These are phyloP conservation scores for Spinibarbus caldwelli DNA, from an alignment of 2,797 vertebrate species.

Conservation along the genomic window DNA sequence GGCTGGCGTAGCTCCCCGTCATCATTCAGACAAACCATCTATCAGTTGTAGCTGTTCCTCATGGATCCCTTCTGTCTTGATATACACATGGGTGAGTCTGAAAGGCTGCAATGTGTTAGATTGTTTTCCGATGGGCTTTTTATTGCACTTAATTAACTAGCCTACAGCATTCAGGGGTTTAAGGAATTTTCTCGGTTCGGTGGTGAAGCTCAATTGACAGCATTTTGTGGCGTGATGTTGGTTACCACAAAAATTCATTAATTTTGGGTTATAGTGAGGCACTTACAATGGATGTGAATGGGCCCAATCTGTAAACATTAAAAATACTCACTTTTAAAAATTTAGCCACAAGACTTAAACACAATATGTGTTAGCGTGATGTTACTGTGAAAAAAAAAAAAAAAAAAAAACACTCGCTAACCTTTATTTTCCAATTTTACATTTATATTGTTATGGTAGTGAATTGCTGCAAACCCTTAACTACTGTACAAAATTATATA, in stretches of 20 bases:
- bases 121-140: slow-evolving; percentile 25
- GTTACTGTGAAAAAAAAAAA: too few relatives aligned
- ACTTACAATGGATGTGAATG: neutral
- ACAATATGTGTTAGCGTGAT: neutral
- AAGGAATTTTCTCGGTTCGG: neutral
- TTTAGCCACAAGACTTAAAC: neutral
- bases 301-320: neutral
- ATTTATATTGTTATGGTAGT: neutral
- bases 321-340: neutral
- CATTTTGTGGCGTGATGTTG: neutral
- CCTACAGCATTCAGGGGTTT: neutral
- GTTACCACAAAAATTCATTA: neutral
- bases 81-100: slow-evolving; percentile 71
- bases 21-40: slow-evolving; percentile 32
- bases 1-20: slow-evolving; percentile 15
- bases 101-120: slow-evolving; percentile 10
- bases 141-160: slow-evolving; percentile 30
- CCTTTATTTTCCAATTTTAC: neutral
- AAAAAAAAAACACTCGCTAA: neutral
- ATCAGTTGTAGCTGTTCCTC: slow-evolving; percentile 14
- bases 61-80: slow-evolving; percentile 77
- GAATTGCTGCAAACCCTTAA: neutral
- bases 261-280: neutral
- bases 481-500: too few relatives aligned
- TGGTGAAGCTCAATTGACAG: neutral